These are phyloP conservation scores for Festucalex cinctus DNA, from an alignment of 2,113 vertebrate species.

Conservation along the genomic window DNA sequence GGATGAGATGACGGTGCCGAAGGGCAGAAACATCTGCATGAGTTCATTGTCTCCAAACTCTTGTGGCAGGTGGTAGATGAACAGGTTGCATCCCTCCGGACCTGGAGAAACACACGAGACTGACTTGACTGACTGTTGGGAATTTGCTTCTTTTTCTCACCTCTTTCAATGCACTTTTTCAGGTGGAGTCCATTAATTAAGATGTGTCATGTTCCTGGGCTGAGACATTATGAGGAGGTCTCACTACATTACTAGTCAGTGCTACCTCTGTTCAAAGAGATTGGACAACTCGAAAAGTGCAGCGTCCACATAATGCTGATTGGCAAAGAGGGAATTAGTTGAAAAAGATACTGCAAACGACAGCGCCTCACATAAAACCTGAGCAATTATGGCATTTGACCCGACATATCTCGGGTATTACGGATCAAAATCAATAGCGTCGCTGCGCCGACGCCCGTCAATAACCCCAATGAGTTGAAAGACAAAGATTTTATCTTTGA, in stretches of 20 bases:
- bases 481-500: background rate
- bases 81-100: conserved; percentile 98
- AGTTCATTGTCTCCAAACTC: conserved; percentile 98
- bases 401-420: background rate
- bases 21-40: conserved; percentile 99
- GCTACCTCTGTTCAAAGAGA: background rate
- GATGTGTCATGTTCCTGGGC: conserved; percentile 5
- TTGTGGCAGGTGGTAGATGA: conserved; percentile 99
- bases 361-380: conserved; percentile 1
- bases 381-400: conserved; percentile 3
- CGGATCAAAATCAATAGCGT: background rate
- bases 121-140: background rate
- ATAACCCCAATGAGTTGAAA: background rate
- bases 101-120: conserved; percentile 69
- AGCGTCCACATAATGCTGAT: background rate
- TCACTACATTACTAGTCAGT: background rate
- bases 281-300: background rate
- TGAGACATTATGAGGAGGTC: background rate
- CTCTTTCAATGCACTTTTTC: conserved; percentile 15
- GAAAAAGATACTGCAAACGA: background rate
- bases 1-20: conserved; percentile 96
- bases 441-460: background rate
- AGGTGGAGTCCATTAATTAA: conserved; percentile 30
- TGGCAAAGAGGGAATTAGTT: background rate
- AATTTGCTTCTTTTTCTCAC: background rate